Base-by-base conservation (phyloP, 2,888 invertebrate species). In the Eupithecia subfuscata region DNA sequence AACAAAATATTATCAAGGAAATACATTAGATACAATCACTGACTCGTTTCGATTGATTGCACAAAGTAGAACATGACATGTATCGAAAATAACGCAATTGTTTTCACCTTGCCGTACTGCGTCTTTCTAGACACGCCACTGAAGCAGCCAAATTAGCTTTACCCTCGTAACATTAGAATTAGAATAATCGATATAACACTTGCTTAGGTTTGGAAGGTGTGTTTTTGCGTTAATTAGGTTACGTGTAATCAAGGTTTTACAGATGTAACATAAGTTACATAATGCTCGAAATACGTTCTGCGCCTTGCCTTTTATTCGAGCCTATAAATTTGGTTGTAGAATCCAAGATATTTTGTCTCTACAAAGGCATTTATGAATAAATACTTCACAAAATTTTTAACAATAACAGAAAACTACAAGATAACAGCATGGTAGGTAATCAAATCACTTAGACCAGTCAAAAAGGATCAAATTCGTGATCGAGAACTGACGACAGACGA, bases 1-100 rank as follows among this genome's bases (percentile, higher is more conserved):
- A 48, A 48, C 48, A 48, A 48, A 18, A n/a, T 48, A 56, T 56
- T 8, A 56, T 2, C 11, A 56, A 22, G n/a, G 30, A 30, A 63
- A 63, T 16, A 63, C 16, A 63, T 30, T 14, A 25, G 30, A 63
- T 30, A 63, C 63, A 40, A 40, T 67, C 18, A 56, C 68, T 73
- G 73, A 76, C 69, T 71, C 68, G 60, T 70, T 69, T 71, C 69
- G 63, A 67, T 43, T 67, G 67, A 67, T 67, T 68, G 45, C 60
- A 52, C 65, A 43, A 75, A 65, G 56, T 69, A 69, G 65, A 60
- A 67, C 16, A 67, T 43, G 67, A 22, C 67, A 63, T 63, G 30
- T 56, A 30, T 22, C 43, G 14, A 68, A 68, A 22, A 68, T 68
- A 68, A 22, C n/a, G 43, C 22, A 43, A 68, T 68, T 68, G 25